These are phyloP conservation scores for Ophonus ardosiacus DNA, from an alignment of 2,888 invertebrate genomes.

Conservation along the genomic window DNA sequence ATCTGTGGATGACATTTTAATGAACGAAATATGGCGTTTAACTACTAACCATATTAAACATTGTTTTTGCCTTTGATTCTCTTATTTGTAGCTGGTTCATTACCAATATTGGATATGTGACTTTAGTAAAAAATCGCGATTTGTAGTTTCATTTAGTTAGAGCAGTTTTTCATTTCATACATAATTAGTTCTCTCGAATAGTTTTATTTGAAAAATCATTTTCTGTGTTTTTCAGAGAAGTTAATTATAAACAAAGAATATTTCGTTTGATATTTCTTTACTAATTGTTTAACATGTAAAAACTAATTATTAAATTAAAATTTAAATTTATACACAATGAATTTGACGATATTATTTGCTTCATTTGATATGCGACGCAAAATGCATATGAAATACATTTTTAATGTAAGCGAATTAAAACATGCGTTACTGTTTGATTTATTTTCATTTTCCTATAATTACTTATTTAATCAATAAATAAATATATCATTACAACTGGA, in stretches of 20 bases:
- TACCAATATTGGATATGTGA: not conserved
- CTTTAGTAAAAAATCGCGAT: not conserved
- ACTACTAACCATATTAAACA: not conserved
- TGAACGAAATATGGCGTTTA: not conserved
- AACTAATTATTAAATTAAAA: not conserved
- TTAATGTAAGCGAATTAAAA: not conserved
- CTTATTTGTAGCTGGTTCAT: not conserved
- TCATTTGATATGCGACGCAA: not conserved
- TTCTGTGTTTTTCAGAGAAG: not conserved
- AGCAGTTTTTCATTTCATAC: not conserved
- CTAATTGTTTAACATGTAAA: not conserved
- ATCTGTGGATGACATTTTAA: not conserved
- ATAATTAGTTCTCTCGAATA: not conserved
- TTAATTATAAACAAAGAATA: not conserved
- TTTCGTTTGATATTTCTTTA: not conserved
- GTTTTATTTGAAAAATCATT: not conserved
- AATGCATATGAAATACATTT: not conserved
- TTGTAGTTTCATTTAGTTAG: not conserved
- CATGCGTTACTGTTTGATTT: not conserved
- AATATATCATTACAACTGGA: not conserved
- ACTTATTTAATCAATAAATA: not conserved
- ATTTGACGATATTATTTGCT: not conserved
- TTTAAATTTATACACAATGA: not conserved
- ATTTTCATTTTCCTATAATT: not conserved
- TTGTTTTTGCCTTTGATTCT: not conserved